phyloP scores from a whole-genome alignment of 2,888 invertebrate genomes.

The Agriopis marginaria region DNA sequence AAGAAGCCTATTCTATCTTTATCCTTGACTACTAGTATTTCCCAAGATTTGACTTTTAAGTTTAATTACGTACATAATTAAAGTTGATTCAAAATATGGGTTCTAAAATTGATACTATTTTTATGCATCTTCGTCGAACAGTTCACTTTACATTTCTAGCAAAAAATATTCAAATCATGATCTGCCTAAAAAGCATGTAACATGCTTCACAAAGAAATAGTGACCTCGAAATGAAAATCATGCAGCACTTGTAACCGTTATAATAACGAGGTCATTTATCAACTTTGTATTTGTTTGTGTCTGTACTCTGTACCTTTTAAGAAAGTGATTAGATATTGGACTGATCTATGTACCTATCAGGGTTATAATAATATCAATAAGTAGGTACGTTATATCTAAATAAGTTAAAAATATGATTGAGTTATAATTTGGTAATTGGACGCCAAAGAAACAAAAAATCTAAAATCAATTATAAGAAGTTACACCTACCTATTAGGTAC shows the following conservation, averaged over 20 bases:
- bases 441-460: not conserved
- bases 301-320: constrained; percentile 66
- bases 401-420: not conserved
- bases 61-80: constrained; percentile 61
- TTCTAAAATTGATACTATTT: constrained; percentile 33
- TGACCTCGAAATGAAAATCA: constrained; percentile 84
- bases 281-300: constrained; percentile 80
- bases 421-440: not conserved
- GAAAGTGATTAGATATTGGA: constrained; percentile 52
- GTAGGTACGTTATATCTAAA: not conserved
- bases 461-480: not conserved
- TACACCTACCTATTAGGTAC: not conserved
- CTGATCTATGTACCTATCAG: constrained; percentile 1
- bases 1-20: constrained; percentile 51
- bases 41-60: constrained; percentile 54
- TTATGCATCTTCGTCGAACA: constrained; percentile 28
- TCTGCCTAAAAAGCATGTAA: constrained; percentile 71
- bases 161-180: constrained; percentile 67
- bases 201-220: constrained; percentile 75
- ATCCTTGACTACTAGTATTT: constrained; percentile 64
- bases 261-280: constrained; percentile 84
- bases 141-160: constrained; percentile 36
- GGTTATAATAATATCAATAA: not conserved
- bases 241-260: constrained; percentile 81
- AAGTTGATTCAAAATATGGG: constrained; percentile 54